Percentiles rank a stretch among this genome's conserved stretches.
These are phyloP conservation scores for Orthonychiurus folsomi DNA, from an alignment of 2,888 invertebrate species.

Conservation along the genomic window DNA sequence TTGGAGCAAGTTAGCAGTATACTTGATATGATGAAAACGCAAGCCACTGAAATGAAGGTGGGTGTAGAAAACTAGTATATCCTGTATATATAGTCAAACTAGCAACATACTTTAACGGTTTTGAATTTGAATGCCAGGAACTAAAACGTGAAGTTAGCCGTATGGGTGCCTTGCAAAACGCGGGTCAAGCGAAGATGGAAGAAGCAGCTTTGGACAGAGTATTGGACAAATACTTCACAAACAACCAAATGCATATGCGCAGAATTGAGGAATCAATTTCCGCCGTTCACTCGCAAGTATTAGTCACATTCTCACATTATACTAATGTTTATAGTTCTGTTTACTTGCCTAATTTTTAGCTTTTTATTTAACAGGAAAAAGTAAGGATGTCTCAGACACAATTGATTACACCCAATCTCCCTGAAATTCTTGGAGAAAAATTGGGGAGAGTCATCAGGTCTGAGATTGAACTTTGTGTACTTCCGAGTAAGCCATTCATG, in stretches of 20 bases:
- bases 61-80: conserved; percentile 2
- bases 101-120: no score
- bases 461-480: conserved; percentile 51
- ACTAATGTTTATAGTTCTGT: neutral
- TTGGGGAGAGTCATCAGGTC: conserved; percentile 47
- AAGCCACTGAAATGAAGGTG: conserved; percentile 36
- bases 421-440: conserved; percentile 30
- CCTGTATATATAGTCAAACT: no score
- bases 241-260: conserved; percentile 25
- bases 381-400: conserved; percentile 20
- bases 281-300: conserved; percentile 16
- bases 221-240: conserved; percentile 21
- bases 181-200: conserved; percentile 12
- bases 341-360: neutral
- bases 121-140: no score
- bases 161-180: conserved; percentile 18
- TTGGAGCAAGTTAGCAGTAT: conserved; percentile 35
- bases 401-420: conserved; percentile 32
- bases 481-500: conserved; percentile 42
- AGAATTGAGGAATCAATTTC: conserved; percentile 32
- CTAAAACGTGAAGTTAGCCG: conserved; percentile 34
- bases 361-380: conserved; percentile 23
- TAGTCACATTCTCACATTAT: no score
- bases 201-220: conserved; percentile 9
- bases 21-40: conserved; percentile 34